Evolutionary conservation across 2,113 vertebrate genomes (phyloP).

Genomic region (Clinocottus analis): DNA sequence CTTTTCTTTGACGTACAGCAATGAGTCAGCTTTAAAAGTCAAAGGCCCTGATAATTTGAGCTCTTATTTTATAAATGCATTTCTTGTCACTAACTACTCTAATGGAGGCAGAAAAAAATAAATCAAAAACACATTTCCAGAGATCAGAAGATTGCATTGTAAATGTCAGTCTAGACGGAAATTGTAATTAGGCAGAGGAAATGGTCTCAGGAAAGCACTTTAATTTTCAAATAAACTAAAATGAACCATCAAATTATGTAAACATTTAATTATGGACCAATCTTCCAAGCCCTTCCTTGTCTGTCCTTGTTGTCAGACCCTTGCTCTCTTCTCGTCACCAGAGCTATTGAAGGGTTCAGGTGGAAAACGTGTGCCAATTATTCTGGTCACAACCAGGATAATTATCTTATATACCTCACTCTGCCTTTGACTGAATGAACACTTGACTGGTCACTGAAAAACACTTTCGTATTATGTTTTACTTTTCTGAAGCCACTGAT

Average conservation of each 20-base stretch:
- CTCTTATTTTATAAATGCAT: slow-evolving; percentile 97
- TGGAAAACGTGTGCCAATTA: slow-evolving; percentile 39
- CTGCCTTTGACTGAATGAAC: slow-evolving; percentile 8
- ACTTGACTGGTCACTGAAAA: slow-evolving; percentile 12
- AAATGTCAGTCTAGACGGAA: slow-evolving; percentile 96
- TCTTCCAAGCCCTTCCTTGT: slow-evolving; percentile 87
- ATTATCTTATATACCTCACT: slow-evolving; percentile 14
- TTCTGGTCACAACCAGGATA: slow-evolving; percentile 8
- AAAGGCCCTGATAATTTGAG: slow-evolving; percentile 96
- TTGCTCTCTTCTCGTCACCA: slow-evolving; percentile 52
- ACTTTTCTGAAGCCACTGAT: not conserved
- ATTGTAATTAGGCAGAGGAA: slow-evolving; percentile 99
- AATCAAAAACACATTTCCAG: slow-evolving; percentile 94
- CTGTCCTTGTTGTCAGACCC: slow-evolving; percentile 59
- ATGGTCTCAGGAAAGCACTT: slow-evolving; percentile 95
- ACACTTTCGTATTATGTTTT: not conserved
- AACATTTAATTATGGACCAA: slow-evolving; percentile 95
- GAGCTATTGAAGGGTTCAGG: slow-evolving; percentile 52
- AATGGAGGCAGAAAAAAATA: slow-evolving; percentile 95
- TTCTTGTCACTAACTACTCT: slow-evolving; percentile 91
- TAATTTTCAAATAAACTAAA: slow-evolving; percentile 94
- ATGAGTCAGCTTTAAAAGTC: slow-evolving; percentile 93
- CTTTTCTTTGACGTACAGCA: slow-evolving; percentile 90
- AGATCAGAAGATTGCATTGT: slow-evolving; percentile 97
- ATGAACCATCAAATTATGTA: slow-evolving; percentile 89